Conservation (phyloP, 2,888 invertebrate species). For the Standfussiana lucernea region DNA sequence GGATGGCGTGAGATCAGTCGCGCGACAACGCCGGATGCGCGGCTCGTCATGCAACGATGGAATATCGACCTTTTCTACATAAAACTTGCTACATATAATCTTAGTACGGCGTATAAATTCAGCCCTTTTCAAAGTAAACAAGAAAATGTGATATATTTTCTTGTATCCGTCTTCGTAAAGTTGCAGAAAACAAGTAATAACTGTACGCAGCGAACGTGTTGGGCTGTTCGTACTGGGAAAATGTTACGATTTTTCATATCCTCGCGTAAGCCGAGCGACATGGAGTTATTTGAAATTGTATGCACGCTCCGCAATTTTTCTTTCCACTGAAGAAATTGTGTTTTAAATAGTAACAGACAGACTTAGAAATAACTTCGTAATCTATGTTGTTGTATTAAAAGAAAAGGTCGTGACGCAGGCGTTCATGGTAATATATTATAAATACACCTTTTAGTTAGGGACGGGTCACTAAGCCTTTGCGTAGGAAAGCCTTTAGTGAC, state of each 20-base stretch:
- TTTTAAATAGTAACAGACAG: conserved; percentile 35
- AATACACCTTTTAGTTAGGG: conserved; percentile 41
- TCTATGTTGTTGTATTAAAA: conserved; percentile 17
- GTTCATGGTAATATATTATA: conserved; percentile 37
- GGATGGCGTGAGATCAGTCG: conserved; percentile 80
- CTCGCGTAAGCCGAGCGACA: conserved; percentile 35
- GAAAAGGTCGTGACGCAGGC: conserved; percentile 40
- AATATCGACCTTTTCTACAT: conserved; percentile 58
- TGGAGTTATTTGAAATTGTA: conserved; percentile 56
- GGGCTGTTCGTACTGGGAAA: conserved; percentile 37
- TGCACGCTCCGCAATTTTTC: conserved; percentile 37
- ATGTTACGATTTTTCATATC: conserved; percentile 61
- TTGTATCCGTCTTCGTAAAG: conserved; percentile 42
- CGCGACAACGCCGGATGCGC: conserved; percentile 78
- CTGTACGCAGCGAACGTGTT: conserved; percentile 46
- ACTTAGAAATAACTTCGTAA: conserved; percentile 34
- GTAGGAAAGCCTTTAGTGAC: conserved; percentile 34
- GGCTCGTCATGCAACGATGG: conserved; percentile 77
- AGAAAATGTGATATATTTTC: conserved; percentile 34
- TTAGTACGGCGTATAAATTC: not conserved
- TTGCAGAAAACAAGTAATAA: conserved; percentile 62
- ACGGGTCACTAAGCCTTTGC: conserved; percentile 56
- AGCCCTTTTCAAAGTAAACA: conserved; percentile 24
- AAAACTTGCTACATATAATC: conserved; percentile 18
- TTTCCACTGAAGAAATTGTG: conserved; percentile 32